Conservation (phyloP, 2,888 invertebrate genomes). For the Aricia artaxerxes region DNA sequence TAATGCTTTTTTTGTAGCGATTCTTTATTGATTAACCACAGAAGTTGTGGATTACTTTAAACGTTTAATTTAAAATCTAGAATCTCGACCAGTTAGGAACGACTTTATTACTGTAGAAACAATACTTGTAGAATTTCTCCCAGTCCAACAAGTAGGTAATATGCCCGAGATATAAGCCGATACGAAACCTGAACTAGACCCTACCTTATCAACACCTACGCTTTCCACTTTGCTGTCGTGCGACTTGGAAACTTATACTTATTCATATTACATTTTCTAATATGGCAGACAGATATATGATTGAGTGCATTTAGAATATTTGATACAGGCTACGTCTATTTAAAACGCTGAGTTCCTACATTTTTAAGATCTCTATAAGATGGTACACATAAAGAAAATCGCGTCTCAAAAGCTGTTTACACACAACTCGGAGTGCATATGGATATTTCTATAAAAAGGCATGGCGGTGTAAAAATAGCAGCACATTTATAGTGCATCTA, state of each 20-base stretch:
- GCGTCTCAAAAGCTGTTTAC: neutral
- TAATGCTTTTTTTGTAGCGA: too few species aligned
- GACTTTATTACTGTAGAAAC: slow-evolving; percentile 11
- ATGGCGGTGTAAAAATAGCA: neutral
- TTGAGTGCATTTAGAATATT: neutral
- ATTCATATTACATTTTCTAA: slow-evolving; percentile 4
- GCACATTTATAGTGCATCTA: slow-evolving; percentile 24
- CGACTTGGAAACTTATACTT: slow-evolving; percentile 33
- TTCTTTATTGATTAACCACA: too few species aligned
- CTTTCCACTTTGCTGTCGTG: slow-evolving; percentile 52
- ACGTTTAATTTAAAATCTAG: neutral
- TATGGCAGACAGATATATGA: neutral
- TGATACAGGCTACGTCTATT: neutral
- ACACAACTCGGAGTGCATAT: neutral
- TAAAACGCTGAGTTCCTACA: neutral
- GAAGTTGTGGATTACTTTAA: neutral
- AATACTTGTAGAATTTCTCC: slow-evolving; percentile 36
- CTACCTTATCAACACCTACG: slow-evolving; percentile 64
- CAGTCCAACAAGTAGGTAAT: slow-evolving; percentile 36
- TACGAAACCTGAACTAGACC: slow-evolving; percentile 58
- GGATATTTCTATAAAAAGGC: slow-evolving; percentile 28
- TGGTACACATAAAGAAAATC: neutral
- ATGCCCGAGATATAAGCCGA: slow-evolving; percentile 49
- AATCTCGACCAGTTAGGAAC: neutral
- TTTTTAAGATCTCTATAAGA: neutral